Conservation (phyloP, 2,113 vertebrate genomes). For the Oenanthe oenanthe region DNA sequence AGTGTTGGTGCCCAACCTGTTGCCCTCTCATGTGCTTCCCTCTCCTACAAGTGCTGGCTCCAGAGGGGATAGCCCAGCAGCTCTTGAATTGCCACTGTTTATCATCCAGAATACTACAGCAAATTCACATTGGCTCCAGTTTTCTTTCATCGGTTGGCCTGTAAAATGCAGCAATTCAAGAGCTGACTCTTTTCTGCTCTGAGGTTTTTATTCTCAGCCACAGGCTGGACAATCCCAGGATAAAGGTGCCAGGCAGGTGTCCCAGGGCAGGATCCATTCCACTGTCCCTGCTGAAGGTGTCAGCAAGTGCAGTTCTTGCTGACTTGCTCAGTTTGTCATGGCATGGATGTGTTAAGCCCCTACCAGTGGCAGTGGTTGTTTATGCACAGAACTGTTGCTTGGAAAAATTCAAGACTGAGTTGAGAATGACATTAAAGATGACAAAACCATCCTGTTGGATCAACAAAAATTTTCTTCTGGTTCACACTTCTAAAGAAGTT, state of each 20-base stretch:
- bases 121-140: background rate
- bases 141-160: background rate
- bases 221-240: background rate
- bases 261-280: background rate
- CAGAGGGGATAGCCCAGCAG: background rate
- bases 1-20: background rate
- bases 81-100: constrained; percentile 1
- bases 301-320: background rate
- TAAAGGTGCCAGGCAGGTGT: background rate
- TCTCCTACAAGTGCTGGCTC: background rate
- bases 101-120: background rate
- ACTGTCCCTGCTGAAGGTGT: background rate
- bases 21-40: background rate
- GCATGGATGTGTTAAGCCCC: background rate
- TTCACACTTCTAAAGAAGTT: background rate
- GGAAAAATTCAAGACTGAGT: background rate
- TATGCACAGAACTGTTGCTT: background rate
- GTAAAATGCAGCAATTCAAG: background rate
- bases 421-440: constrained; percentile 32
- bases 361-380: background rate
- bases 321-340: background rate
- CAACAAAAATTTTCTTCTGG: constrained; percentile 19
- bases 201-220: background rate
- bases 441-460: constrained; percentile 10
- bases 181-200: background rate